These are phyloP conservation scores for Deroplatys truncata DNA, from an alignment of 2,888 invertebrate species.

Conservation along the genomic window DNA sequence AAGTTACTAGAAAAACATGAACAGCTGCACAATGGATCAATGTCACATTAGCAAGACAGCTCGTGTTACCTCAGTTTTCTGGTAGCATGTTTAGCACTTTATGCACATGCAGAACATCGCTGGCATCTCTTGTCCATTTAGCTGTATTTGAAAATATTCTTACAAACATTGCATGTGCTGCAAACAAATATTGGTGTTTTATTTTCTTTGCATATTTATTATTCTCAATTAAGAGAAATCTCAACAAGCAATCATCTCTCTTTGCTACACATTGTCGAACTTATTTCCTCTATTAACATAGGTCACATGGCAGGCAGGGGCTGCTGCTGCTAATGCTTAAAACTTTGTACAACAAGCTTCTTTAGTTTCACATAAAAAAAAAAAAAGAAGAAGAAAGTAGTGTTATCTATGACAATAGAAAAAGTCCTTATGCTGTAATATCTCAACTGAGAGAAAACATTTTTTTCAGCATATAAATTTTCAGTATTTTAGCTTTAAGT, in stretches of 20 bases:
- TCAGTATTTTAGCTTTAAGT: not conserved
- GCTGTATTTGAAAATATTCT: not conserved
- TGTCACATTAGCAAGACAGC: not conserved
- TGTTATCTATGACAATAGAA: not conserved
- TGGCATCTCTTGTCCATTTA: not conserved
- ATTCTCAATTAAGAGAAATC: not conserved
- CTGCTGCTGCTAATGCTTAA: constrained; percentile 18
- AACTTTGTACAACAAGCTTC: not conserved
- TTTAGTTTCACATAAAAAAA: not conserved
- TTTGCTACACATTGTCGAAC: not conserved
- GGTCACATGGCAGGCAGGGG: constrained; percentile 18
- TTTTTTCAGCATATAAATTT: not conserved
- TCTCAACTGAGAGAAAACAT: not conserved
- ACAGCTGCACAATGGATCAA: not conserved
- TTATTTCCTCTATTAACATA: not conserved
- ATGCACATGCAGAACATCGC: not conserved
- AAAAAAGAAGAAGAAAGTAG: not conserved
- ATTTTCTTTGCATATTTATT: not conserved
- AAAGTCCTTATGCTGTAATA: not conserved
- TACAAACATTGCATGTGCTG: not conserved
- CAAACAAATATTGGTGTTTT: not conserved
- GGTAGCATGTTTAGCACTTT: not conserved
- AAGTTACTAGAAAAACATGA: not conserved
- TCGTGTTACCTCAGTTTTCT: not conserved
- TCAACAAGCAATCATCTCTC: not conserved